Conservation (phyloP, 2,113 vertebrate species). For the Ursus arctos region DNA sequence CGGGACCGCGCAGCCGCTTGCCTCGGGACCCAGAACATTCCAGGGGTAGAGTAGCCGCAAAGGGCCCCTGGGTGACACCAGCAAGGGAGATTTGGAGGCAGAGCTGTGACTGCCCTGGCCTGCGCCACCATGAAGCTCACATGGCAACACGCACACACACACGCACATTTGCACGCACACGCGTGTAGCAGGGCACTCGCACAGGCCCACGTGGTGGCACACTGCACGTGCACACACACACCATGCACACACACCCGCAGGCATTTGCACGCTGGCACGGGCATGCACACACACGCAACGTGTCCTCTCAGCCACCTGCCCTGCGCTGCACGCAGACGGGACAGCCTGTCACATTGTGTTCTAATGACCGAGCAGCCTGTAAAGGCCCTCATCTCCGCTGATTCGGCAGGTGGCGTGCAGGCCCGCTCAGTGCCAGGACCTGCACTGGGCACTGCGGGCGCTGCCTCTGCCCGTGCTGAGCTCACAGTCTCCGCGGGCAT, state of each 20-base stretch:
- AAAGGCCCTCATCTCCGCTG: neutral
- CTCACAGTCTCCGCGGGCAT: accelerated
- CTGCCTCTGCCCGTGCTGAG: accelerated
- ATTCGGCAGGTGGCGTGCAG: neutral
- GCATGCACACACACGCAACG: accelerated
- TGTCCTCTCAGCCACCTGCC: neutral
- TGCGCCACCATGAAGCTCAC: neutral
- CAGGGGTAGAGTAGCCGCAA: too few relatives aligned
- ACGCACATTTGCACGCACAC: too few relatives aligned
- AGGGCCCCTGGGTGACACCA: too few relatives aligned
- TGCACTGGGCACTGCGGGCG: accelerated
- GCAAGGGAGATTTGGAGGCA: accelerated
- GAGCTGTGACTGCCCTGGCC: neutral
- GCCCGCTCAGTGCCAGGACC: neutral
- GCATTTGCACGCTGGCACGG: neutral
- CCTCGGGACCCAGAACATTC: neutral
- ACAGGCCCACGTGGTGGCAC: neutral
- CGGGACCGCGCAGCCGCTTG: too few relatives aligned
- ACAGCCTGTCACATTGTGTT: accelerated
- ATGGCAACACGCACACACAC: neutral
- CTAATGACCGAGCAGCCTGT: neutral
- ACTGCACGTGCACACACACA: neutral
- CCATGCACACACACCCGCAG: too few relatives aligned
- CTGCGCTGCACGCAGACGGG: accelerated
- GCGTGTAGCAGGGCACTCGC: accelerated